These are phyloP conservation scores for Teleopsis dalmanni DNA, from an alignment of 1,140 invertebrate species.

Conservation along the genomic window DNA sequence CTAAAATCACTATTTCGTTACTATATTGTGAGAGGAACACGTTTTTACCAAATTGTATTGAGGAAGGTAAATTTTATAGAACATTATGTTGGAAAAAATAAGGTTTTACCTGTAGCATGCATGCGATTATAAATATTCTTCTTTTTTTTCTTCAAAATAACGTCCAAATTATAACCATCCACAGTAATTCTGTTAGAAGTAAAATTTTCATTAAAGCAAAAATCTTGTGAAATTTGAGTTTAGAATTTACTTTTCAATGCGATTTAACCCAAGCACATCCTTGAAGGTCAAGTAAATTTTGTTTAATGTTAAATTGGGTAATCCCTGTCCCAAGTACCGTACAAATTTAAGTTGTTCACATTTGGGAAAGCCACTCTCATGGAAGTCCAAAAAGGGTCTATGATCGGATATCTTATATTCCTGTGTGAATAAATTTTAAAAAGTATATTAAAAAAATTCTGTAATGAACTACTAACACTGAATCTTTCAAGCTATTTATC, in stretches of 20 bases:
- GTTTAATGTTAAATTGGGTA: conserved; percentile 43
- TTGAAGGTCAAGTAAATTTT: conserved; percentile 43
- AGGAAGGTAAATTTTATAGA: too few relatives aligned
- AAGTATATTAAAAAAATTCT: conserved; percentile 2
- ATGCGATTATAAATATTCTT: conserved; percentile 41
- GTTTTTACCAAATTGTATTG: too few relatives aligned
- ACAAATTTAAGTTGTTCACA: conserved; percentile 45
- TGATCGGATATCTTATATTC: conserved; percentile 46
- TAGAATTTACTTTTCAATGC: conserved; percentile 33
- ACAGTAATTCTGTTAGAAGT: conserved; percentile 13
- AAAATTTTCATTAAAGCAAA: too few relatives aligned
- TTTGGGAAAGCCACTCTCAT: conserved; percentile 44
- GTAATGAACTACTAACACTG: too few relatives aligned
- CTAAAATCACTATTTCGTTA: too few relatives aligned
- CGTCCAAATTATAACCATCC: conserved; percentile 38
- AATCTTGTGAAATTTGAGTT: neutral
- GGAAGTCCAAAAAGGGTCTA: conserved; percentile 45
- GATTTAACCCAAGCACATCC: conserved; percentile 28
- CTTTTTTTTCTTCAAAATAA: conserved; percentile 36
- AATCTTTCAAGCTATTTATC: too few relatives aligned
- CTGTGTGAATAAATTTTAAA: conserved; percentile 13
- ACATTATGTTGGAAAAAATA: too few relatives aligned
- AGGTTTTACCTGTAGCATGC: conserved; percentile 32
- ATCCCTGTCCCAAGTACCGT: conserved; percentile 44
- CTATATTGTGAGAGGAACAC: too few relatives aligned